These are phyloP conservation scores for Tympanoctomys barrerae DNA, from an alignment of 2,797 vertebrate genomes.

Conservation along the genomic window DNA sequence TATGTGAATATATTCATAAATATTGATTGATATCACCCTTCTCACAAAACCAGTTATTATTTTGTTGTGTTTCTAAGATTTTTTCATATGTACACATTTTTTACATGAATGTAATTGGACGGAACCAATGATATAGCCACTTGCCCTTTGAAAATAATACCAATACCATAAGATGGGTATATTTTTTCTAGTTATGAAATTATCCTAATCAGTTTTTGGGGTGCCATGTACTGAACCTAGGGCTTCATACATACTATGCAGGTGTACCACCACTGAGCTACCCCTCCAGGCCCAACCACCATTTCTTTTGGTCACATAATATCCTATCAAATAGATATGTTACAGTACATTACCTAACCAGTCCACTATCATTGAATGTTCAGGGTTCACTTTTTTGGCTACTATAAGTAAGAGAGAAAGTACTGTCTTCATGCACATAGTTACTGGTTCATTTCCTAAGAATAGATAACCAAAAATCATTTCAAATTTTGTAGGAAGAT, in stretches of 20 bases:
- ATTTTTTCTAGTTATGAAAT: constrained; percentile 5
- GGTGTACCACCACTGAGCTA: neutral
- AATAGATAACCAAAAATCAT: constrained; percentile 46
- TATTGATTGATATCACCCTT: neutral
- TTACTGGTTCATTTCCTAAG: constrained; percentile 48
- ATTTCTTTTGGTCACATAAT: constrained; percentile 40
- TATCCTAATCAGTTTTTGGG: neutral
- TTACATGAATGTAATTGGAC: neutral
- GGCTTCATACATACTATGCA: neutral
- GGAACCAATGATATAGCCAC: constrained; percentile 16
- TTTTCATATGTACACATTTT: constrained; percentile 31
- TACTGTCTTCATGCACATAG: neutral
- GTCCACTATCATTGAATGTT: neutral
- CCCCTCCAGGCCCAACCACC: neutral
- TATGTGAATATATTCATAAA: neutral
- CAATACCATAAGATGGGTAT: neutral
- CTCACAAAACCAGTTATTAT: constrained; percentile 19
- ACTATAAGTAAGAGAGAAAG: constrained; percentile 39
- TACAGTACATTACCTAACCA: constrained; percentile 6
- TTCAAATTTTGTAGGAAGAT: constrained; percentile 45
- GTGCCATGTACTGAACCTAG: neutral
- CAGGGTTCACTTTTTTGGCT: neutral
- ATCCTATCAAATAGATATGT: constrained; percentile 18
- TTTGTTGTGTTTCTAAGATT: constrained; percentile 41
- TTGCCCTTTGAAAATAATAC: constrained; percentile 54